Percentiles rank a stretch among this genome's conserved stretches.
Conservation (phyloP, 2,888 invertebrate species). For the Beris chalybata region DNA sequence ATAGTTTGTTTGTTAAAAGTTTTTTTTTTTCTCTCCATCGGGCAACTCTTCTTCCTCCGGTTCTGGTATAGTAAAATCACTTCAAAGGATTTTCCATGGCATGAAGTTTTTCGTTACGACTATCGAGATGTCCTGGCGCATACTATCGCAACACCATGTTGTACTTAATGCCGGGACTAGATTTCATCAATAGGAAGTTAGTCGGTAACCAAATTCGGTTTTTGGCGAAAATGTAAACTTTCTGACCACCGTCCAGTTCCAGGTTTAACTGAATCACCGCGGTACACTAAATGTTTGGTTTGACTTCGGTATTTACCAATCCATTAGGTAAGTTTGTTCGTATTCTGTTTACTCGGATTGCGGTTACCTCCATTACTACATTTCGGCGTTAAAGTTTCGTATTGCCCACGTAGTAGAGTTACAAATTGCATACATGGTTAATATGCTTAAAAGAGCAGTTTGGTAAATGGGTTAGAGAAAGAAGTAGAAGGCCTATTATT, state of each 20-base stretch:
- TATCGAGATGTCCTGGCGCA: no score
- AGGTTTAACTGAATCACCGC: slow-evolving; percentile 4
- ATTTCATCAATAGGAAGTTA: slow-evolving; percentile 23
- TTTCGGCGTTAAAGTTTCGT: no score
- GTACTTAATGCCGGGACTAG: slow-evolving; percentile 6
- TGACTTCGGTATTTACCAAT: slow-evolving; percentile 24
- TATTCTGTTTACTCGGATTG: not conserved
- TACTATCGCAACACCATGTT: no score
- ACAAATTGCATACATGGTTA: no score
- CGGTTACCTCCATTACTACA: no score
- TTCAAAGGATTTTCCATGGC: no score
- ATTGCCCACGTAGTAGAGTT: no score
- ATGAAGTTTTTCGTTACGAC: no score
- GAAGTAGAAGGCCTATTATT: no score
- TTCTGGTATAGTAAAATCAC: no score
- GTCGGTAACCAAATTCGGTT: slow-evolving; percentile 22
- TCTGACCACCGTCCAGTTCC: slow-evolving; percentile 17
- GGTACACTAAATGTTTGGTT: slow-evolving; percentile 14
- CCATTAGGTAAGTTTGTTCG: slow-evolving; percentile 23
- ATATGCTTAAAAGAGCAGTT: no score
- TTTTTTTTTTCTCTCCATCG: slow-evolving; percentile 27
- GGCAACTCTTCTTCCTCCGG: not conserved
- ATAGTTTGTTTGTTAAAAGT: slow-evolving; percentile 31
- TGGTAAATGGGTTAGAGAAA: no score
- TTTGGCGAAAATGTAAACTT: slow-evolving; percentile 23